Conservation (phyloP, 2,797 vertebrate species). For the Coccyzus lansbergi region DNA sequence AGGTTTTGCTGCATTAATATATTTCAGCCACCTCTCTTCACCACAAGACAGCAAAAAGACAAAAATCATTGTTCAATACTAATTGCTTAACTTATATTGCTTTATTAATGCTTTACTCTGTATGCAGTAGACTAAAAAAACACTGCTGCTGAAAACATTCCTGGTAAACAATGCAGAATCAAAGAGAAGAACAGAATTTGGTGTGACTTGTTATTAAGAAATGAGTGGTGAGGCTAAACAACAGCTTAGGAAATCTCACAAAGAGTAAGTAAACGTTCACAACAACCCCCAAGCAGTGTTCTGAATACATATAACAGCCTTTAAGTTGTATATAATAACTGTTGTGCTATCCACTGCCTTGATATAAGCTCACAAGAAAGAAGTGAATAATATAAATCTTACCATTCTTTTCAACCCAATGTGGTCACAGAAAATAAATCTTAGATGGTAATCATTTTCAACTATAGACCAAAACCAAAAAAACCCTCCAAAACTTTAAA, state of each 20-base stretch:
- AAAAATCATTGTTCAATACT: rapidly evolving
- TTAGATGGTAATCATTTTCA: neutral
- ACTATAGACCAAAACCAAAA: neutral
- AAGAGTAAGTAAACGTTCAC: neutral
- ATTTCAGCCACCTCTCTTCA: neutral
- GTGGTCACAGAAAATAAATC: neutral
- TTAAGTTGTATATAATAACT: neutral
- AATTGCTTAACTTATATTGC: neutral
- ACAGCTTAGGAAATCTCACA: neutral
- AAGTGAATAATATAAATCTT: neutral
- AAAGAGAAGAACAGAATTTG: neutral
- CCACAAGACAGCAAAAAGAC: neutral
- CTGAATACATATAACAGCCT: neutral
- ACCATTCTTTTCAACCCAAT: neutral
- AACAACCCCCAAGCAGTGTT: neutral
- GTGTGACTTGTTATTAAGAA: neutral
- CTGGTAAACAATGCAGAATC: neutral
- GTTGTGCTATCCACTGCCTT: neutral
- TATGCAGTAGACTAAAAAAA: neutral
- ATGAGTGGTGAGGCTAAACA: neutral
- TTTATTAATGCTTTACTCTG: neutral
- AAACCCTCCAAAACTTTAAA: neutral
- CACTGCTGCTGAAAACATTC: neutral
- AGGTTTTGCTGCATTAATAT: neutral
- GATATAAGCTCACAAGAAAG: neutral